Evolutionary conservation across 1,140 invertebrate genomes (phyloP), one percentile per base, ranked within the genome.

Genomic region (Phymastichus coffea): DNA sequence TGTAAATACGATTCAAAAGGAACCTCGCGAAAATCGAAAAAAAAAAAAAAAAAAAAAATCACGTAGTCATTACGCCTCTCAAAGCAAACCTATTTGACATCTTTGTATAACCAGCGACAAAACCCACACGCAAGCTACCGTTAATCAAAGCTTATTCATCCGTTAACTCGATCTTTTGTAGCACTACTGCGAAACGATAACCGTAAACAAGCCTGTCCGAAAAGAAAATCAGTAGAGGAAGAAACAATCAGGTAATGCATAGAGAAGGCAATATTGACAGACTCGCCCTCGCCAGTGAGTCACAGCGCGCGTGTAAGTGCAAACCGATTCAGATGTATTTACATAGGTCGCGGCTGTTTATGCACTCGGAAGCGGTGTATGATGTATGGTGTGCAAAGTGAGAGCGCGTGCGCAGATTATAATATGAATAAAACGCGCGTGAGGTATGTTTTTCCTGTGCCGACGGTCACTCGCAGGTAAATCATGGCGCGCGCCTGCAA

Each of bases 131-230:
- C n/a, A n/a, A n/a, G n/a, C n/a, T n/a, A n/a, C n/a, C n/a, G n/a
- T n/a, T n/a, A n/a, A n/a, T n/a, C n/a, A n/a, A n/a, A n/a, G n/a
- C n/a, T n/a, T n/a, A n/a, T n/a, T n/a, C n/a, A n/a, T n/a, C n/a
- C n/a, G n/a, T n/a, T n/a, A n/a, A n/a, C n/a, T n/a, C n/a, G n/a
- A n/a, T 20, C 35, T 44, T 47, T 37, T 15, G 2, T 20, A 15
- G 41, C 10, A 15, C 8, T 57, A 57, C 56, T 40, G 1, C 47
- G 56, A 57, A 57, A 43, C 46, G 38, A 57, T 57, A 49, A 52
- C 44, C 57, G 48, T 58, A 51, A 58, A 58, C 8, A 17, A 33
- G 33, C 20, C 3, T 4, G 25, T 8, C 1, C 15, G n/a, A 9
- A 12, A 4, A 10, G 20, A 12, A 19, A 19, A 26, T 22, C 14